Percentiles rank a stretch among this genome's conserved stretches.
Conservation (phyloP, 2,113 vertebrate genomes). For the Charina bottae region DNA sequence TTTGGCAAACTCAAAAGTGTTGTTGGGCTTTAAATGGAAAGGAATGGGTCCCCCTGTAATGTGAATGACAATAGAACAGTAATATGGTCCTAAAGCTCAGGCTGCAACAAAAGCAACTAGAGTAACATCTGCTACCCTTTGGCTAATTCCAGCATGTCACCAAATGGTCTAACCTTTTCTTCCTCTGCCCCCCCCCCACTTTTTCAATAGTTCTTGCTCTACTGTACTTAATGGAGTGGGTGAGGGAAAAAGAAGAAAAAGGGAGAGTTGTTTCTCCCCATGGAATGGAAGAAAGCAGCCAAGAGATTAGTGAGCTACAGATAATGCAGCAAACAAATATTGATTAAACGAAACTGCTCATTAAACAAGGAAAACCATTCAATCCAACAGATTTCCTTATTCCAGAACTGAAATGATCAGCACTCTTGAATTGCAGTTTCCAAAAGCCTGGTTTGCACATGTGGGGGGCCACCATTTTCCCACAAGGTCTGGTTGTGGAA, state of each 20-base stretch:
- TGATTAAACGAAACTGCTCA: constrained; percentile 30
- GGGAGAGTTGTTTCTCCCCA: constrained; percentile 43
- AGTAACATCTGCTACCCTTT: constrained; percentile 82
- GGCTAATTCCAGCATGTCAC: constrained; percentile 65
- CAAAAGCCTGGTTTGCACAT: accelerated
- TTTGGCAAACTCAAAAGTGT: constrained; percentile 28
- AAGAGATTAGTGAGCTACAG: constrained; percentile 41
- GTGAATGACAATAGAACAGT: constrained; percentile 85
- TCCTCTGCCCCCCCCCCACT: constrained; percentile 8
- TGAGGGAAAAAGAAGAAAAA: not conserved
- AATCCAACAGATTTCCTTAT: not conserved
- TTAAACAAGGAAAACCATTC: constrained; percentile 27
- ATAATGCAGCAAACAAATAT: constrained; percentile 47
- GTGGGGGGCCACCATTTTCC: not conserved
- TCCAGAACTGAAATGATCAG: not conserved
- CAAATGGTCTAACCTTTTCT: constrained; percentile 74
- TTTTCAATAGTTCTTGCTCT: constrained; percentile 19
- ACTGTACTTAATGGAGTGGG: not conserved
- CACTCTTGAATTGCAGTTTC: not conserved
- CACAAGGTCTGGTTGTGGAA: not conserved
- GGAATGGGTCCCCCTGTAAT: constrained; percentile 61
- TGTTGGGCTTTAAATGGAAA: constrained; percentile 39
- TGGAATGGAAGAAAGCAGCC: constrained; percentile 25
- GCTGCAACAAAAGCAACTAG: constrained; percentile 75
- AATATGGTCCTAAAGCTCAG: constrained; percentile 71